phyloP scores from a whole-genome alignment of 2,888 invertebrate genomes.

The Autographa pulchrina region DNA sequence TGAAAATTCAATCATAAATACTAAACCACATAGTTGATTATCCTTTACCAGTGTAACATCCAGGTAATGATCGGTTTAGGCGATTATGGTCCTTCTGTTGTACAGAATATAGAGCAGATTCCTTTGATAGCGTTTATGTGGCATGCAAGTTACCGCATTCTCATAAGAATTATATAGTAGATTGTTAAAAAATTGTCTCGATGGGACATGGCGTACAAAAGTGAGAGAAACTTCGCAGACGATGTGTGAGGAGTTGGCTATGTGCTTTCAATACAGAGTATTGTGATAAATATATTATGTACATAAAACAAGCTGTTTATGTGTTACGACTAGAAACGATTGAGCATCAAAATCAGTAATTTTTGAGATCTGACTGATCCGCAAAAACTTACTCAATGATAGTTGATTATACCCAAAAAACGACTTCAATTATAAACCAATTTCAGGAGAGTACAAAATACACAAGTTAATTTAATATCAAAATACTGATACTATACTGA shows the following conservation, averaged over 20 bases:
- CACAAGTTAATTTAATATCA: no score
- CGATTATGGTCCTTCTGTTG: constrained; percentile 33
- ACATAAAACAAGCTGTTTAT: not conserved
- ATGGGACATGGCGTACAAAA: constrained; percentile 35
- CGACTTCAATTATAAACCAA: no score
- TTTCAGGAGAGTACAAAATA: no score
- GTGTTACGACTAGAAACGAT: no score
- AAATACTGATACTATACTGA: no score
- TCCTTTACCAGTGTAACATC: constrained; percentile 24
- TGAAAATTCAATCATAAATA: constrained; percentile 24
- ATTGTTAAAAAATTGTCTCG: constrained; percentile 55
- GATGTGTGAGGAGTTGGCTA: constrained; percentile 10
- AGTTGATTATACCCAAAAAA: no score
- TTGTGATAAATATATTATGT: not conserved
- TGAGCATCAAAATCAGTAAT: no score
- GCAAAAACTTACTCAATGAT: no score
- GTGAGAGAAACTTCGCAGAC: constrained; percentile 46
- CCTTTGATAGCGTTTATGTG: constrained; percentile 19
- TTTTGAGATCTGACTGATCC: no score
- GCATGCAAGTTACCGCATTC: constrained; percentile 61
- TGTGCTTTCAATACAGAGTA: not conserved
- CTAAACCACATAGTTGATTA: constrained; percentile 24
- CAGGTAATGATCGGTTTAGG: constrained; percentile 11
- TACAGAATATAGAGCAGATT: constrained; percentile 39
- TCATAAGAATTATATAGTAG: constrained; percentile 59